A percentile compares a stretch with the other conserved stretches of the same genome.
Conservation (phyloP, 92 coral and sea anemone species). For the Zoanthus sansibaricus region DNA sequence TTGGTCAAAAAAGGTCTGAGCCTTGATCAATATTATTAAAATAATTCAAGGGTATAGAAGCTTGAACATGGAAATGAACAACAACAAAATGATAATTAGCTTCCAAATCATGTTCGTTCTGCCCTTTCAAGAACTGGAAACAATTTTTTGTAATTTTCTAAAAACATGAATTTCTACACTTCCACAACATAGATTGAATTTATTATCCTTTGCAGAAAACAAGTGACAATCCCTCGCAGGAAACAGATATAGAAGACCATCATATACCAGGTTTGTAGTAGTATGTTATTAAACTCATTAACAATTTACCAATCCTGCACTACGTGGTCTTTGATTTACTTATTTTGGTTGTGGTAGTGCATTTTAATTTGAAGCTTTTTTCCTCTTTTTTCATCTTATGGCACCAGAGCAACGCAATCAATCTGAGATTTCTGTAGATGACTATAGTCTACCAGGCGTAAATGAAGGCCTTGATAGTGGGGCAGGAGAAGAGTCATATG, state of each 20-base stretch:
- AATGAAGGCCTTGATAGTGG: constrained; percentile 6
- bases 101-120: constrained; percentile 4
- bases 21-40: neutral
- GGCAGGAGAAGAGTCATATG: constrained; percentile 6
- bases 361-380: no score
- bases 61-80: constrained; percentile 4
- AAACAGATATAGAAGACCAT: no score
- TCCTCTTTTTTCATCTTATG: no score
- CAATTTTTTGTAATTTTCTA: constrained; percentile 1
- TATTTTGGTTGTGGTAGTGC: no score
- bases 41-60: neutral
- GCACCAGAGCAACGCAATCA: constrained; percentile 4
- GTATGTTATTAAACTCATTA: no score
- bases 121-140: constrained; percentile 6
- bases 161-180: neutral
- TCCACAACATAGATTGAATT: neutral
- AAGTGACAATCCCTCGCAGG: no score
- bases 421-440: constrained; percentile 4
- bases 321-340: no score
- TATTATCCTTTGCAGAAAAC: neutral
- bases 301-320: no score
- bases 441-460: constrained; percentile 6
- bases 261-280: no score
- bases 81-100: neutral
- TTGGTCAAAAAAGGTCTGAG: neutral